These are phyloP conservation scores for Mylabris sibirica DNA, from an alignment of 2,888 invertebrate species.

Conservation along the genomic window DNA sequence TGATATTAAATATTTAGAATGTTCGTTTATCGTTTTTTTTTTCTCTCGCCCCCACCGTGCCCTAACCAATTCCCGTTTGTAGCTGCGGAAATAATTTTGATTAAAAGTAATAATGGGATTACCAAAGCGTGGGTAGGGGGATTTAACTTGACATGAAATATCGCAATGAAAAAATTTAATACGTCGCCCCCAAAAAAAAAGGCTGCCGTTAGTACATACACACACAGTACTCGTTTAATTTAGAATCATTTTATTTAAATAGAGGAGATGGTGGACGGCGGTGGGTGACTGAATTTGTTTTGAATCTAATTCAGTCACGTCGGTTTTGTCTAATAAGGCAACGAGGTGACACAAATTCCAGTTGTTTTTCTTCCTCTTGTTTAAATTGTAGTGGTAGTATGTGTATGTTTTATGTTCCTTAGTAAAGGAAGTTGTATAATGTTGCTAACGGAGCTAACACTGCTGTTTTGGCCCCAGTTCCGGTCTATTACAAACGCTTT, in stretches of 20 bases:
- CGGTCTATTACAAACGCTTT: not conserved
- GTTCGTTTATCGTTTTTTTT: not conserved
- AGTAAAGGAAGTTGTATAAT: not conserved
- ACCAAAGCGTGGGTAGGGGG: slow-evolving; percentile 5
- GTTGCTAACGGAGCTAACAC: not conserved
- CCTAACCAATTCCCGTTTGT: slow-evolving; percentile 13
- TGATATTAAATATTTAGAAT: slow-evolving; percentile 8
- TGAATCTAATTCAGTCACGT: not conserved
- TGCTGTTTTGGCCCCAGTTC: not conserved
- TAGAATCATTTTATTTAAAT: not conserved
- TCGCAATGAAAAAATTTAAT: slow-evolving; percentile 31
- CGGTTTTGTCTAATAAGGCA: not conserved
- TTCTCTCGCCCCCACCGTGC: not conserved
- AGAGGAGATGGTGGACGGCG: not conserved
- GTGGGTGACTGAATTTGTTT: not conserved
- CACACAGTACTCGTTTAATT: not conserved
- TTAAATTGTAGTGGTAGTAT: not conserved
- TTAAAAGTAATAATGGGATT: slow-evolving; percentile 36
- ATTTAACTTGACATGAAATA: slow-evolving; percentile 31
- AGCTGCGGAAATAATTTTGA: slow-evolving; percentile 30
- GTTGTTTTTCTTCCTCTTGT: not conserved
- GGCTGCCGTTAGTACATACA: not conserved
- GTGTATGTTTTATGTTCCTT: not conserved
- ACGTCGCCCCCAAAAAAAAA: not conserved
- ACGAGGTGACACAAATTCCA: not conserved